Base-by-base conservation (phyloP, 53 echinoderm and acorn worm genomes). In the Apostichopus leukothele region DNA sequence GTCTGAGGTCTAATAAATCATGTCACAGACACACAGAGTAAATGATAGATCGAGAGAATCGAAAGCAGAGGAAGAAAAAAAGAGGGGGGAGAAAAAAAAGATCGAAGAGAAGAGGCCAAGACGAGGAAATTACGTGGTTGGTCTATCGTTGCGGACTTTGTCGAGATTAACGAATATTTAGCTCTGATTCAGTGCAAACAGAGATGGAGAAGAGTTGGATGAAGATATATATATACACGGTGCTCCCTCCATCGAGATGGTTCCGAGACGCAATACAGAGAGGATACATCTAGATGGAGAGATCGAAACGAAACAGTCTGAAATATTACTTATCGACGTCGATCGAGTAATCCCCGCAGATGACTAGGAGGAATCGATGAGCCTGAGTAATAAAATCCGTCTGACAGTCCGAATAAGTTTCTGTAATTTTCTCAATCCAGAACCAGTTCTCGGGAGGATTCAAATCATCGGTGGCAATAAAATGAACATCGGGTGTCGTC, bases 1-100 rank as follows among this genome's bases (percentile, higher is more conserved):
- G 23, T 81, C 54, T 20, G 81, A 81, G 23, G 81, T 81, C n/a
- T 54, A 54, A 81, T 81, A 81, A 81, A 81, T 81, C 81, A 81
- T 55, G 54, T 81, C 81, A 26, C 77, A 50, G 39, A 77, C 27
- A 77, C 52, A 39, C 9, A 5, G 77, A 77, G 77, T 6, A 77
- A 18, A 77, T 52, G 81, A 81, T 53, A 22, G 25, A 81, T 18
- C 16, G 50, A 54, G 81, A 54, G 54, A 81, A 81, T 13, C 63
- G 6, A 63, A 63, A 63, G 63, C 11, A 16, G 16, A 63, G 16
- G 11, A 63, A 18, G 71, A n/a, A 71, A 71, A 71, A 71, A n/a
- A 18, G 6, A 21, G 18, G 18, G 18, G 20, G 81, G 54, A 23
- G 81, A 81, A 54, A 19, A 19, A 71, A 54, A 54, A 22, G 54